These are phyloP conservation scores for Drosophila vallismaia DNA, from an alignment of 2,888 invertebrate genomes.

Conservation along the genomic window DNA sequence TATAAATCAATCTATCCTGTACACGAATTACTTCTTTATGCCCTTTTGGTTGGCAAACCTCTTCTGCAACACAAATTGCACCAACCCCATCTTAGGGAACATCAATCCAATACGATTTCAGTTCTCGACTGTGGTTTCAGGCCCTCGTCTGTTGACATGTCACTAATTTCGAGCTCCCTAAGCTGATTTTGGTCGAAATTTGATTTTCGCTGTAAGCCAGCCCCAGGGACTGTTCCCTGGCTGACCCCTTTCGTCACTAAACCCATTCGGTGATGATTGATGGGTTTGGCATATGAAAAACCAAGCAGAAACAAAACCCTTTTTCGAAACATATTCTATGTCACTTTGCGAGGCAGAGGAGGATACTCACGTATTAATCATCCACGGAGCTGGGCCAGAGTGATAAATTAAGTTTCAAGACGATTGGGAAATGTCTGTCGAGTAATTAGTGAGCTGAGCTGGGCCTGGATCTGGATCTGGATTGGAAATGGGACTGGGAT, in stretches of 20 bases:
- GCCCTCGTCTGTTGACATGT: conserved; percentile 69
- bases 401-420: conserved; percentile 70
- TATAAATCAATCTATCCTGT: too few relatives aligned
- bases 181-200: conserved; percentile 55
- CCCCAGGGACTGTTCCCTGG: neutral
- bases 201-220: conserved; percentile 40
- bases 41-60: neutral
- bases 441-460: conserved; percentile 64
- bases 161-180: conserved; percentile 69
- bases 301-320: conserved; percentile 48
- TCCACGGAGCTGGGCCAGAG: conserved; percentile 43
- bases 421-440: conserved; percentile 61
- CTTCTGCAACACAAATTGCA: neutral
- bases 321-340: conserved; percentile 71
- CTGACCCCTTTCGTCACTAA: conserved; percentile 21
- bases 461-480: conserved; percentile 7
- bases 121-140: conserved; percentile 37
- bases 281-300: conserved; percentile 55
- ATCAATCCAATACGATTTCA: neutral
- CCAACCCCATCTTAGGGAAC: neutral
- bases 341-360: conserved; percentile 55
- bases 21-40: too few relatives aligned
- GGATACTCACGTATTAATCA: conserved; percentile 67
- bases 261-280: conserved; percentile 61
- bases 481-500: conserved; percentile 4